Evolutionary conservation across 2,888 invertebrate species (phyloP).

Genomic region (Drosophila fungiperda): DNA sequence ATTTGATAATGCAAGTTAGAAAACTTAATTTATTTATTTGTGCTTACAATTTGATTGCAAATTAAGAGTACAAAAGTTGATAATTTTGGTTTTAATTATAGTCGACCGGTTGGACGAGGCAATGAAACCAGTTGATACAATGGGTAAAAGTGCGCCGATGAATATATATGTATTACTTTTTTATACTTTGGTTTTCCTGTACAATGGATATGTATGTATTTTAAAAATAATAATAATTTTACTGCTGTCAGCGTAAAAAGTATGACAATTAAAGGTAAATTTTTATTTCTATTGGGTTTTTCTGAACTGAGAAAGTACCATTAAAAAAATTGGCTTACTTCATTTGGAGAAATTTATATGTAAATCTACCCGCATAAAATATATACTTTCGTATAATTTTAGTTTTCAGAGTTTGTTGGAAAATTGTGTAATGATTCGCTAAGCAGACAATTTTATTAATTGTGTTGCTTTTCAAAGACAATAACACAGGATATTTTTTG

Average conservation of each 20-base stretch:
- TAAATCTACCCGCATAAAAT: neutral
- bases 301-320: neutral
- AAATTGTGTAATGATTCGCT: neutral
- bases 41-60: neutral
- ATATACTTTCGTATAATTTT: neutral
- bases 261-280: neutral
- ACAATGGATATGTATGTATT: too few species aligned
- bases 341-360: neutral
- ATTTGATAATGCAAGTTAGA: slow-evolving; percentile 11
- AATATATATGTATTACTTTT: neutral
- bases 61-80: slow-evolving; percentile 15
- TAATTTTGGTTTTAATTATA: slow-evolving; percentile 10
- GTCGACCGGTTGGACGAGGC: slow-evolving; percentile 39
- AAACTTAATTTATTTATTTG: neutral
- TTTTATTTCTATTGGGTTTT: neutral
- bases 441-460: neutral
- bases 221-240: neutral
- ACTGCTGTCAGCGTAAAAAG: too few species aligned
- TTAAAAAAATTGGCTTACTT: neutral
- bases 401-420: neutral
- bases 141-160: neutral
- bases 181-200: neutral
- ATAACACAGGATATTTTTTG: neutral
- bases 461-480: neutral
- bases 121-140: slow-evolving; percentile 41